Evolutionary conservation across 2,888 invertebrate species (phyloP).

Genomic region (Coelinius sp.): DNA sequence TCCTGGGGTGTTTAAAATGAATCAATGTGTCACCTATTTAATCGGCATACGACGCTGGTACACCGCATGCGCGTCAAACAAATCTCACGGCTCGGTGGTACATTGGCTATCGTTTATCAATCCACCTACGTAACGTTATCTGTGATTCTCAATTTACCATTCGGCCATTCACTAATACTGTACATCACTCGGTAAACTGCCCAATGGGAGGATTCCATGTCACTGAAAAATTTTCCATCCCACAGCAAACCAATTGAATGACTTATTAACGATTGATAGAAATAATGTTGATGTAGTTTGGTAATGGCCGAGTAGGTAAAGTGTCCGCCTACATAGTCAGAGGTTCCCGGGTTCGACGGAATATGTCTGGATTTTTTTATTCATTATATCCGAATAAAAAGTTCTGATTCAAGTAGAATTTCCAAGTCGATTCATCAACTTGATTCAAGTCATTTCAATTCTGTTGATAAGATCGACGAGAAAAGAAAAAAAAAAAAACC

Average conservation of each 20-base stretch:
- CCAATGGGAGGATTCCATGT: not conserved
- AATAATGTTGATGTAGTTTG: no score
- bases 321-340: no score
- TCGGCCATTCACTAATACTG: constrained; percentile 16
- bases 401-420: no score
- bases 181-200: constrained; percentile 25
- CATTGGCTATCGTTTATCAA: constrained; percentile 13
- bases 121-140: constrained; percentile 24
- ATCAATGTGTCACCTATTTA: constrained; percentile 36
- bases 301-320: no score
- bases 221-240: not conserved
- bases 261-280: no score
- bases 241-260: no score
- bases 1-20: constrained; percentile 21
- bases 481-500: not conserved
- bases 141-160: constrained; percentile 28
- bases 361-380: no score
- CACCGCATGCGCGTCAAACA: constrained; percentile 34
- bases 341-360: no score
- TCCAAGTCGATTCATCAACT: no score
- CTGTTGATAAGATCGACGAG: no score
- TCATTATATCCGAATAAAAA: no score
- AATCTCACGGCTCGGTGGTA: constrained; percentile 22
- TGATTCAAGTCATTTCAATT: no score
- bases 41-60: constrained; percentile 2